Percentiles rank a stretch among this genome's conserved stretches.
These are phyloP conservation scores for Chlorospingus flavigularis DNA, from an alignment of 2,797 vertebrate species.

Conservation along the genomic window DNA sequence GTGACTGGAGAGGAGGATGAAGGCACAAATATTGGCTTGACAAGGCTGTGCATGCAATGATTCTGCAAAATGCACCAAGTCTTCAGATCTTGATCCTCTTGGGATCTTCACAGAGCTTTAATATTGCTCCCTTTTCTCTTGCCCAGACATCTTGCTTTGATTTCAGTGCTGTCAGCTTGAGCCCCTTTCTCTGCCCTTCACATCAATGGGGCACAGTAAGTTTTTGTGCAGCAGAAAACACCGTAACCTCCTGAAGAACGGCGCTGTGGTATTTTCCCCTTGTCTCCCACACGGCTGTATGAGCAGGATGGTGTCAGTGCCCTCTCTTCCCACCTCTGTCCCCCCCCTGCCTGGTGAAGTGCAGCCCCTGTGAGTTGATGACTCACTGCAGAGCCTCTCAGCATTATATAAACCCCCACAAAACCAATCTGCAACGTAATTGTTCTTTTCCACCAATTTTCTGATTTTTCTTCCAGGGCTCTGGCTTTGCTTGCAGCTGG, in stretches of 20 bases:
- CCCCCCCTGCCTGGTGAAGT: neutral
- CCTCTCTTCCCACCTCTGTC: neutral
- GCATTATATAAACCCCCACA: neutral
- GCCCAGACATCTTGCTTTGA: neutral
- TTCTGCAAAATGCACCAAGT: neutral
- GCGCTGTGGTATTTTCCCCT: fast-evolving
- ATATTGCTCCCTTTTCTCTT: neutral
- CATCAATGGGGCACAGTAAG: neutral
- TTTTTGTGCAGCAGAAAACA: neutral
- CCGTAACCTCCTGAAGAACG: fast-evolving
- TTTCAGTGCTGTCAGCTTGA: neutral
- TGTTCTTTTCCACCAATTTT: neutral
- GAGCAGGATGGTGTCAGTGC: neutral
- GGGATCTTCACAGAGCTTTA: neutral
- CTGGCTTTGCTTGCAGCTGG: neutral
- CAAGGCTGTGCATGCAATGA: neutral
- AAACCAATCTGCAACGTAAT: neutral
- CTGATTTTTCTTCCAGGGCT: neutral
- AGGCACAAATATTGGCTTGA: neutral
- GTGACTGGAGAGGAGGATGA: neutral
- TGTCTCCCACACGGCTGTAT: neutral
- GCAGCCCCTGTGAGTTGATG: neutral
- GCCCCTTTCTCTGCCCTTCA: neutral
- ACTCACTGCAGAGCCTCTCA: neutral
- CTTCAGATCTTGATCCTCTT: neutral